Evolutionary conservation across 2,797 vertebrate species (phyloP).

Genomic region (Catamblyrhynchus diadema): DNA sequence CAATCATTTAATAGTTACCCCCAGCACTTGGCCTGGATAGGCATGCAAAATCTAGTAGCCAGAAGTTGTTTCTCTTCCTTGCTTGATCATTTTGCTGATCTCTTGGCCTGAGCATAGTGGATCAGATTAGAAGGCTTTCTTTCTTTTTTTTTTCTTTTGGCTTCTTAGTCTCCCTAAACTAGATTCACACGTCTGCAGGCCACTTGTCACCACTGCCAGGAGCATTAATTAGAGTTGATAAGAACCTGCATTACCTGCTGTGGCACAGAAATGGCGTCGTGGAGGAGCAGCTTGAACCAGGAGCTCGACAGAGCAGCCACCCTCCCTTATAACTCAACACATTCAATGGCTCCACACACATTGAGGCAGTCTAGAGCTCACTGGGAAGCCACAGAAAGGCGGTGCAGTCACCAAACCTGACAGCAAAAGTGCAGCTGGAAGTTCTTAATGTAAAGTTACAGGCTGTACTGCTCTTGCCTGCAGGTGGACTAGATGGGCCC

Average conservation of each 20-base stretch:
- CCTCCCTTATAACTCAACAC: neutral
- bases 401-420: rapidly evolving
- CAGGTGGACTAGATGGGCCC: rapidly evolving
- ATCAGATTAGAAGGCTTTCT: conserved; percentile 8
- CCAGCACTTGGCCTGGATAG: neutral
- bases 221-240: neutral
- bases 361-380: neutral
- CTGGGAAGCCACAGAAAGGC: neutral
- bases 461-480: neutral
- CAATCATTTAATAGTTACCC: neutral
- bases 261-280: neutral
- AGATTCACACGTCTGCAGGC: neutral
- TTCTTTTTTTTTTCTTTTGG: neutral
- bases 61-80: conserved; percentile 12
- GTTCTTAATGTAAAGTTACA: neutral
- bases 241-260: conserved; percentile 14
- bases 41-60: conserved; percentile 4
- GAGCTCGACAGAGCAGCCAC: neutral
- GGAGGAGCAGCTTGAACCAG: neutral
- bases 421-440: neutral
- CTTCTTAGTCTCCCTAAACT: neutral
- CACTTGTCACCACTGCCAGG: neutral
- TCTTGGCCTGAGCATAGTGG: neutral
- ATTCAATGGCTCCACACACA: rapidly evolving
- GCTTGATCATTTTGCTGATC: conserved; percentile 51